Evolutionary conservation across 2,113 vertebrate genomes (phyloP).

Genomic region (Gila orcuttii): DNA sequence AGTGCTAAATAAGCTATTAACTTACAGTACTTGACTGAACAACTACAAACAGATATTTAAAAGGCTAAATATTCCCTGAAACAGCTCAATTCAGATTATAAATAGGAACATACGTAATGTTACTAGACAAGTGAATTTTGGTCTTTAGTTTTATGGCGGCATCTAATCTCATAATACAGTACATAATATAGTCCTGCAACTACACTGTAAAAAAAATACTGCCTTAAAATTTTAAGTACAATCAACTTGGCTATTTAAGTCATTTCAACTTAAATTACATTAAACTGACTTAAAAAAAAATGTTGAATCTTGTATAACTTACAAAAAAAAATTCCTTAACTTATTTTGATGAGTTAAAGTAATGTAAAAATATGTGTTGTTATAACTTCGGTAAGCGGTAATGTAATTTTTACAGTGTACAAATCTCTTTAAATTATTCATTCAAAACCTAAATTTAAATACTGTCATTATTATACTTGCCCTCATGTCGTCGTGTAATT

Average conservation of each 20-base stretch:
- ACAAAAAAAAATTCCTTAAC: too few species aligned
- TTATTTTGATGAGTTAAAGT: too few species aligned
- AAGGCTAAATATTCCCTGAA: neutral
- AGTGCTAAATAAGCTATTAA: neutral
- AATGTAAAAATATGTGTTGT: too few species aligned
- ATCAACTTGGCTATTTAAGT: too few species aligned
- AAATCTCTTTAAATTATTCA: neutral
- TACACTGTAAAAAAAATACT: too few species aligned
- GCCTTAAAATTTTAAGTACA: too few species aligned
- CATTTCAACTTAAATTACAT: too few species aligned
- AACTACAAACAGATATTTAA: neutral
- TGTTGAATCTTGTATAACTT: too few species aligned
- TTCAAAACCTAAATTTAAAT: neutral
- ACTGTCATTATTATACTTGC: neutral
- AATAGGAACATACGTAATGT: neutral
- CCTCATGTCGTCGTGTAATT: neutral
- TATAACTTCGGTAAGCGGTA: too few species aligned
- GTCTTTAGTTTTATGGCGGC: neutral
- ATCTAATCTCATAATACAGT: neutral
- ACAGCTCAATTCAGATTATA: neutral
- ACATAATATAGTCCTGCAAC: neutral
- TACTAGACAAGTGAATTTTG: neutral
- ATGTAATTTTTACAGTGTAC: too few species aligned
- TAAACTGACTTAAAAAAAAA: too few species aligned
- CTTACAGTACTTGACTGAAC: neutral